Evolutionary conservation across 2,113 vertebrate genomes (phyloP).

Genomic region (Tetrao urogallus): DNA sequence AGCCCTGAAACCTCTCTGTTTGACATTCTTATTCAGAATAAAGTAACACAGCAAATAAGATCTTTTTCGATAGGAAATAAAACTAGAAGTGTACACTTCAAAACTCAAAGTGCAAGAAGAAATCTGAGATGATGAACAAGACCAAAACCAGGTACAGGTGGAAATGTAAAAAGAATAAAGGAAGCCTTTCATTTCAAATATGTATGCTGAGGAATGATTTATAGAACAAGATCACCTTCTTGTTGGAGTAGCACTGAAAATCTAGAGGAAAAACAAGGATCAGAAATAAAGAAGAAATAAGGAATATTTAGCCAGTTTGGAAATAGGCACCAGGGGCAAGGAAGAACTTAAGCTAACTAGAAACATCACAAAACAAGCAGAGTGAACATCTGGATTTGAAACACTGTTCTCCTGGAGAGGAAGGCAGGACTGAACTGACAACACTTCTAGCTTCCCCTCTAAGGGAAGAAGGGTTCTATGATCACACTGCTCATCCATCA

Average conservation of each 20-base stretch:
- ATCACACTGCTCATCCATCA: neutral
- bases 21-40: neutral
- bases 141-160: neutral
- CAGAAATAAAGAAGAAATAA: neutral
- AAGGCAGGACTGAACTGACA: neutral
- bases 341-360: neutral
- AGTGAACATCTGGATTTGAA: neutral
- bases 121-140: neutral
- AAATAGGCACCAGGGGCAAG: neutral
- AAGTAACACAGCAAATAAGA: neutral
- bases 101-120: neutral
- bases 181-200: constrained; percentile 4
- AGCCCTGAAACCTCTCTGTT: neutral
- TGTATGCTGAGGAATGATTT: neutral
- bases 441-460: neutral
- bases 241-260: neutral
- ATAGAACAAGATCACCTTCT: constrained; percentile 7
- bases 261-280: neutral
- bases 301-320: neutral
- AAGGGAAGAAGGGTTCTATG: neutral
- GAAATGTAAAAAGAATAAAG: constrained; percentile 13
- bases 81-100: neutral
- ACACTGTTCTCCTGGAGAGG: neutral
- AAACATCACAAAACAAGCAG: neutral
- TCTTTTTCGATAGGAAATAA: neutral